These are phyloP conservation scores for Hemicordylus capensis DNA, from an alignment of 2,113 vertebrate genomes.

Conservation along the genomic window DNA sequence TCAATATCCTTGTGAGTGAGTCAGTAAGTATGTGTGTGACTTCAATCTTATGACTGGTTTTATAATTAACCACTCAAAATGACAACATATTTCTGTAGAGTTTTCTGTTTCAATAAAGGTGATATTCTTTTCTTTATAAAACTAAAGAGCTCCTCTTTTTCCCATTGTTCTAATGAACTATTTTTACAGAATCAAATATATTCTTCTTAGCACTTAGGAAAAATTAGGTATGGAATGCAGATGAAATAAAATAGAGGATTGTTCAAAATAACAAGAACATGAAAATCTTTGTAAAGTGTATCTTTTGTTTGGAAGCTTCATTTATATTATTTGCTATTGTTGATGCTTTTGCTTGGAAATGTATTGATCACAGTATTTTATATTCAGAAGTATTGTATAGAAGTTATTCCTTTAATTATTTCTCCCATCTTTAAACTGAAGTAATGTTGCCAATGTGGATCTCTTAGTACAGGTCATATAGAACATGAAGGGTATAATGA, in stretches of 20 bases:
- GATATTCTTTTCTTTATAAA: no score
- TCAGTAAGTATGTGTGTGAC: not conserved
- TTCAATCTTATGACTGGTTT: not conserved
- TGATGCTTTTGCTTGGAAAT: not conserved
- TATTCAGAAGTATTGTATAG: not conserved
- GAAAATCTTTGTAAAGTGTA: not conserved
- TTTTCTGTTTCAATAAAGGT: not conserved
- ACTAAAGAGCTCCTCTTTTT: not conserved
- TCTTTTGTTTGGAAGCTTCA: not conserved
- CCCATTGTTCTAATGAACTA: not conserved
- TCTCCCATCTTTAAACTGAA: not conserved
- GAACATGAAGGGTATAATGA: no score
- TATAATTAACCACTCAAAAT: not conserved
- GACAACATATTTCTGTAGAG: not conserved
- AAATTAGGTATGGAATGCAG: not conserved
- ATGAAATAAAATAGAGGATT: not conserved
- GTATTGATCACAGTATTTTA: not conserved
- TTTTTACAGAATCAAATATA: not conserved
- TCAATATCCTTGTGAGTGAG: not conserved
- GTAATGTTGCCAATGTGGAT: not conserved
- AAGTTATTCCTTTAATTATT: not conserved
- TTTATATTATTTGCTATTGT: not conserved
- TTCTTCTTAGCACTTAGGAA: not conserved
- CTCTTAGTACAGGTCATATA: not conserved
- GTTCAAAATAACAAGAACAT: not conserved